Conservation (phyloP, 2,797 vertebrate species). For the Spondyliosoma cantharus region DNA sequence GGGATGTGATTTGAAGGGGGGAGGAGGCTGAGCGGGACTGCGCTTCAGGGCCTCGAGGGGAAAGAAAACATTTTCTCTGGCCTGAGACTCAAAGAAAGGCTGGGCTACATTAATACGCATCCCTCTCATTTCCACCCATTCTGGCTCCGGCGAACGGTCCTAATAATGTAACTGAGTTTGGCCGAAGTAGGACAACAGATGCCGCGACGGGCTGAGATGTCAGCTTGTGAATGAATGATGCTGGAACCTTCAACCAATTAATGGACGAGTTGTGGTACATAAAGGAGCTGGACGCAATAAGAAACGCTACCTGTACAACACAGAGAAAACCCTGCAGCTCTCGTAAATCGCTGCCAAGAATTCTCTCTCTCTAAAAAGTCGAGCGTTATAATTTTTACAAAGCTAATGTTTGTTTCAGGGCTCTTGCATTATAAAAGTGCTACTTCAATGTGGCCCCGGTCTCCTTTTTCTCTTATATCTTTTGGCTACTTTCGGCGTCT, state of each 20-base stretch:
- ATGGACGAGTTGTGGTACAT: slow-evolving; percentile 2
- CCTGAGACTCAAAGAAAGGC: slow-evolving; percentile 72
- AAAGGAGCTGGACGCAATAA: neutral
- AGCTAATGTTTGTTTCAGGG: neutral
- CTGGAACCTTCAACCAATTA: slow-evolving; percentile 50
- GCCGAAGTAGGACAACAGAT: slow-evolving; percentile 77
- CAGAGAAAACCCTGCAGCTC: neutral
- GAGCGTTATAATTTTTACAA: neutral
- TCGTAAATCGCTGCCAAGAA: neutral
- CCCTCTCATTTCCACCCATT: slow-evolving; percentile 62
- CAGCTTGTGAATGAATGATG: slow-evolving; percentile 45
- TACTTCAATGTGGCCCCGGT: neutral
- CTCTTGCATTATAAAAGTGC: slow-evolving; percentile 5
- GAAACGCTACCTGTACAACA: neutral
- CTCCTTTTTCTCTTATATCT: neutral
- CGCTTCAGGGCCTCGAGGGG: slow-evolving; percentile 73
- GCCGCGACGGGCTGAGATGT: slow-evolving; percentile 63
- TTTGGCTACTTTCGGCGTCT: neutral
- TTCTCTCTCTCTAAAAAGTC: neutral
- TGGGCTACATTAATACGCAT: slow-evolving; percentile 65
- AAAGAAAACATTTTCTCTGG: slow-evolving; percentile 76
- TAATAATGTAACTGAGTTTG: slow-evolving; percentile 58
- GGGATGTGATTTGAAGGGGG: slow-evolving; percentile 44
- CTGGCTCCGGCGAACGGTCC: slow-evolving; percentile 58
- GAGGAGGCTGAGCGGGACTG: slow-evolving; percentile 56